Evolutionary conservation across 2,888 invertebrate genomes (phyloP), one percentile per base, ranked within the genome.

Genomic region (Spodoptera littoralis): DNA sequence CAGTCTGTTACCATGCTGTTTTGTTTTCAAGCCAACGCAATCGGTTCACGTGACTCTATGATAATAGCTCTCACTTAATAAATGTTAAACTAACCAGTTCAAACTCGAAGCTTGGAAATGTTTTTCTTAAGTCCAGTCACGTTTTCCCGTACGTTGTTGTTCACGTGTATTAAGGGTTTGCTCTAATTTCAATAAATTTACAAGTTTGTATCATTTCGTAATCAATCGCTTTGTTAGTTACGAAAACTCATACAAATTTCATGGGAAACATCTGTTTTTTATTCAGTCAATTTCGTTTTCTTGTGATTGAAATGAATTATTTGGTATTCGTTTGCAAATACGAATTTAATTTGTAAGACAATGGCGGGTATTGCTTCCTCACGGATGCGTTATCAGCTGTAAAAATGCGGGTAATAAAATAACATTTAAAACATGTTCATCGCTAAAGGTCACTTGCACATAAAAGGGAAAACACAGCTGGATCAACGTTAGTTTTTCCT

Each of bases 11-110:
- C 58, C 41, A 70, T 63, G 67, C 45, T 27, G 45, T 70, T 64
- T 72, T 67, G 46, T 71, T 78, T 74, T 75, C 55, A 42, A 49
- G 55, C 46, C 24, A 73, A 56, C 63, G 56, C 48, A 55, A 55
- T 53, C 36, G 18, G 22, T 76, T 79, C 83, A 83, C 82, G 83
- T 83, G 83, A 80, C 60, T 49, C n/a, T 58, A 82, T 84, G 80
- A 45, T 77, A 79, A 83, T 80, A 41, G n/a, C 43, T 36, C 3
- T 42, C 5, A 64, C 60, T 56, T 68, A 73, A 56, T 68, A 64
- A 63, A 70, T 67, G 30, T 52, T 55, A 55, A 67, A 62, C 63
- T 66, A 65, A 65, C 41, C 59, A 11, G 64, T 66, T 52, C 59
- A 27, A 51, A 57, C 43, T 61, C 49, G 36, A 44, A 8, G 44